Percentiles rank a stretch among this genome's conserved stretches.
Evolutionary conservation across 2,797 vertebrate species (phyloP).

Genomic region (Okamejei kenojei): DNA sequence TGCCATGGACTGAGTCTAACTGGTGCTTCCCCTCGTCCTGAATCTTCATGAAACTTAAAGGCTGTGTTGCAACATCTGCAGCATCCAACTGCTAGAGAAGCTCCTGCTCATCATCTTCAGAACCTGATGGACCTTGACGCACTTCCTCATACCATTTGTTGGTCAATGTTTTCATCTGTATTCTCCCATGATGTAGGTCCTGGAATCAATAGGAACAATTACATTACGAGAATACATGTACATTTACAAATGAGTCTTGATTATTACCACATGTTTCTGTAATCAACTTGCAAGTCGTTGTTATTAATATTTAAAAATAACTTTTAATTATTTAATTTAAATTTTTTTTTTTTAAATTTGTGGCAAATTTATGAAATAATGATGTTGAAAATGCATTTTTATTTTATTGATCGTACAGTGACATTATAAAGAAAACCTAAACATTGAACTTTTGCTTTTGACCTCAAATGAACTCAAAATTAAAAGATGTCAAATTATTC

Average conservation of each 20-base stretch:
- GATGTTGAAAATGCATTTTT: neutral
- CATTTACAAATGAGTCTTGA: neutral
- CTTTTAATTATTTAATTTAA: neutral
- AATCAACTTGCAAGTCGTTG: neutral
- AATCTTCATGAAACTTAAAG: neutral
- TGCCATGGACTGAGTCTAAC: neutral
- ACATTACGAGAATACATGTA: neutral
- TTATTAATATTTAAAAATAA: neutral
- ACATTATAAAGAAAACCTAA: neutral
- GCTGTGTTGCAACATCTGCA: neutral
- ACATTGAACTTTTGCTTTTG: neutral
- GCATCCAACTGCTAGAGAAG: slow-evolving; percentile 58
- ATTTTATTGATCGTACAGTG: neutral
- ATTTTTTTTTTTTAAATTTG: neutral
- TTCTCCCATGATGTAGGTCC: slow-evolving; percentile 87
- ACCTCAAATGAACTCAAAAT: neutral
- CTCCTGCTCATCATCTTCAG: slow-evolving; percentile 87
- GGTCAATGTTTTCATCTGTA: slow-evolving; percentile 96
- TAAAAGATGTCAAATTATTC: neutral
- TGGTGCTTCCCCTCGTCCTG: neutral
- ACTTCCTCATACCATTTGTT: slow-evolving; percentile 99
- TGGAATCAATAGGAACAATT: slow-evolving; percentile 46
- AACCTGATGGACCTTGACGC: slow-evolving; percentile 91
- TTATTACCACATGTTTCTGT: neutral
- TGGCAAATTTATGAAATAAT: neutral